Evolutionary conservation across 2,113 vertebrate genomes (phyloP), one percentile per base, ranked within the genome.

Genomic region (Cryptomyrus ogoouensis): DNA sequence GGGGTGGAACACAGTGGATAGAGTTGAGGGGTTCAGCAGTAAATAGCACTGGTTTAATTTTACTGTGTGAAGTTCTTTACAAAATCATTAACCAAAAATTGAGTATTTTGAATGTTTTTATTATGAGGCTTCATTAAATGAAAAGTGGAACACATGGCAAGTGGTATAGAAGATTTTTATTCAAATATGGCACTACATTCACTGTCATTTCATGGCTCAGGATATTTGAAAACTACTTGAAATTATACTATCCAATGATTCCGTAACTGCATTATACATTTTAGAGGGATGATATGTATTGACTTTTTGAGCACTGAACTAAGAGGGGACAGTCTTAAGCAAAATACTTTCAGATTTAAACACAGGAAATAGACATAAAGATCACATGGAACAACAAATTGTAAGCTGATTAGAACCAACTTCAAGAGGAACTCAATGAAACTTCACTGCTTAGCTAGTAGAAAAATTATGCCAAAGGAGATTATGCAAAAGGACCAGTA

Each of bases 271-370:
- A 85, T 24, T 44, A 13, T 85, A 2, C 19, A 24, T 46, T 49
- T n/a, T 44, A 42, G 3, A 31, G 21, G 24, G 66, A 10, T 89
- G 77, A 53, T n/a, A 44, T 44, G 46, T 62, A 6, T 31, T 66
- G 89, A 62, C 83, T 86, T 56, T 44, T 24, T 35, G 84, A 87
- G 53, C n/a, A 53, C 27, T 90, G 31, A 87, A 44, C 42, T 70
- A 44, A 21, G 83, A 90, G 83, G 80, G 19, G 13, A 5, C 44
- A 42, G 17, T 24, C 42, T 24, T 66, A 66, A 66, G 17, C 39
- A 74, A 87, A 56, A 58, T 44, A 47, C 83, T 74, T 62, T 52
- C 58, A 27, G 39, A 90, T 62, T 62, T 62, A 87, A 70, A 87
- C 74, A 62, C 19, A 27, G 9, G 47, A 62, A 31, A 50, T 9